phyloP scores from a whole-genome alignment of 2,113 vertebrate species.

The Girardinichthys multiradiatus region DNA sequence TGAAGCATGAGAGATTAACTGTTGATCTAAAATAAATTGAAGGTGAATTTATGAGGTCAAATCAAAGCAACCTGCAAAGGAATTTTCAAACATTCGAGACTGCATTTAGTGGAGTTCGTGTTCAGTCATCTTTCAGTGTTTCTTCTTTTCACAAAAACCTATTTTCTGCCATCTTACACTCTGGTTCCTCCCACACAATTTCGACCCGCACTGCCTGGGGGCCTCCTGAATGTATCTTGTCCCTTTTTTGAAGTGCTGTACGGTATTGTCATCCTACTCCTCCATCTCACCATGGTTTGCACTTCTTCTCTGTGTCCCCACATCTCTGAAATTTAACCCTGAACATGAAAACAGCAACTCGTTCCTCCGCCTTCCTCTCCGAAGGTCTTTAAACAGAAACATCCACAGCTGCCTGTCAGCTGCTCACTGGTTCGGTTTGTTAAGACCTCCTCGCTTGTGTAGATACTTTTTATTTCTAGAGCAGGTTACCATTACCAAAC shows the following conservation, averaged over 20 bases:
- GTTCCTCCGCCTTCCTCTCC: constrained; percentile 22
- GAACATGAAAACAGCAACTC: constrained; percentile 26
- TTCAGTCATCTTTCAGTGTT: constrained; percentile 22
- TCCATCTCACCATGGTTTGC: constrained; percentile 37
- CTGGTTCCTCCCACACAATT: constrained; percentile 32
- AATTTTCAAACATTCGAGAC: background rate
- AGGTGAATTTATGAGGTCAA: background rate
- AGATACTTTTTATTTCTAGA: constrained; percentile 72
- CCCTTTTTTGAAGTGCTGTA: constrained; percentile 74
- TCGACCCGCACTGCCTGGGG: constrained; percentile 46
- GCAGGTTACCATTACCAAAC: constrained; percentile 50
- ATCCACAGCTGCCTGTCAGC: constrained; percentile 14
- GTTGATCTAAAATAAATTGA: background rate
- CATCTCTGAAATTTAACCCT: constrained; percentile 20
- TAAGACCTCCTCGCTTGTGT: constrained; percentile 64
- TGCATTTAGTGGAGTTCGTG: constrained; percentile 36
- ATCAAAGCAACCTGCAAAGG: background rate
- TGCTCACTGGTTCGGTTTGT: constrained; percentile 35
- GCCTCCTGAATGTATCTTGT: constrained; percentile 76
- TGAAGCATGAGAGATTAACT: constrained; percentile 22
- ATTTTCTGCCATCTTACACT: constrained; percentile 37
- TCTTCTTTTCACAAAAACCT: constrained; percentile 29
- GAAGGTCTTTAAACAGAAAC: constrained; percentile 39
- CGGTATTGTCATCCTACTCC: constrained; percentile 61
- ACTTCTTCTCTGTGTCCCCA: constrained; percentile 28